Evolutionary conservation across 2,113 vertebrate genomes (phyloP).

Genomic region (Chiloscyllium plagiosum): DNA sequence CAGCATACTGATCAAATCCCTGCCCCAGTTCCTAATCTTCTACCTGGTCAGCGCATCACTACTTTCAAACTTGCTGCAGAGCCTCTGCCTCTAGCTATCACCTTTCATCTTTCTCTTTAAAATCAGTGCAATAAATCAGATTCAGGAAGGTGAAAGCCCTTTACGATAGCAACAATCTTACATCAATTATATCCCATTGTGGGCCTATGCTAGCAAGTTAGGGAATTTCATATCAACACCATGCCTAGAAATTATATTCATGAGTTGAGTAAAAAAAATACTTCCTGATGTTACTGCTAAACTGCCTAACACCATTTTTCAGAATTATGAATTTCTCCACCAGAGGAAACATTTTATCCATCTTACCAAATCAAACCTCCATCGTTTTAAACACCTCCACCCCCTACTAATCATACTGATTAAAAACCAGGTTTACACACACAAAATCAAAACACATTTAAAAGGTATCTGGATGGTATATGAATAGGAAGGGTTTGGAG

Average conservation of each 20-base stretch:
- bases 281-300: not conserved
- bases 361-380: not conserved
- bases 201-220: not conserved
- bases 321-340: not conserved
- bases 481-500: too few species aligned
- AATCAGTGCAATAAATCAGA: not conserved
- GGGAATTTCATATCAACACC: not conserved
- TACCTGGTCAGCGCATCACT: not conserved
- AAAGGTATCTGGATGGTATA: too few species aligned
- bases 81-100: not conserved
- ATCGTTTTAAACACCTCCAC: not conserved
- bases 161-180: not conserved
- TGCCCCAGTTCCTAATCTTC: not conserved
- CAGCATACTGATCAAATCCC: not conserved
- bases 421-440: not conserved
- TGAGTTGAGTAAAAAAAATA: too few species aligned
- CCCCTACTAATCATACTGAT: not conserved
- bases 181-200: not conserved
- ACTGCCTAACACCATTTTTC: not conserved
- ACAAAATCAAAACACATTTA: not conserved
- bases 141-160: not conserved
- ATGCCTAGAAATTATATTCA: not conserved
- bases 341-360: not conserved
- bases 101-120: not conserved
- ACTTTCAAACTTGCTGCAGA: not conserved